These are phyloP conservation scores for Megatriorchis doriae DNA, from an alignment of 2,113 vertebrate species.

Conservation along the genomic window DNA sequence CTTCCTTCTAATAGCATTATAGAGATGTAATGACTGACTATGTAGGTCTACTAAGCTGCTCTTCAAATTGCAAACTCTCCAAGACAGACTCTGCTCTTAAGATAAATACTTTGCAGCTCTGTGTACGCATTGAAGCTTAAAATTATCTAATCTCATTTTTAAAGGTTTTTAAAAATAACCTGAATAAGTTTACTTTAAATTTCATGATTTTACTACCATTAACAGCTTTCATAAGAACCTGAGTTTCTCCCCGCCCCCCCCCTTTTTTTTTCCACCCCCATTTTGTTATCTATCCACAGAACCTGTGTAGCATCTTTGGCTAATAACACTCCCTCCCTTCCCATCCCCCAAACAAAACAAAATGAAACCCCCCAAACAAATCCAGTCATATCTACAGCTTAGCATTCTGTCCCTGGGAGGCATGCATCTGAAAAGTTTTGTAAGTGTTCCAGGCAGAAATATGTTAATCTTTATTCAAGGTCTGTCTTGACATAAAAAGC, in stretches of 20 bases:
- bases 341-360: neutral
- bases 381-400: neutral
- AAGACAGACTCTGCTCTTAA: neutral
- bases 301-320: neutral
- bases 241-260: neutral
- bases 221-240: neutral
- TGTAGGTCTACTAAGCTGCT: neutral
- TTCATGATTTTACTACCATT: neutral
- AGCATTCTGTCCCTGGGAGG: neutral
- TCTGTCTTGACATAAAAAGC: neutral
- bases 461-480: neutral
- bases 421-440: neutral
- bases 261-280: fast-evolving
- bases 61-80: neutral
- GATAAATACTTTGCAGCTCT: neutral
- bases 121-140: neutral
- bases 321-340: neutral
- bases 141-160: neutral
- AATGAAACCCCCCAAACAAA: neutral
- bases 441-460: neutral
- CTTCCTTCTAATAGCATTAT: neutral
- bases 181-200: neutral
- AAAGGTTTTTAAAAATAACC: neutral
- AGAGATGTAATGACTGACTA: neutral
- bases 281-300: neutral